phyloP scores from a whole-genome alignment of 2,797 vertebrate species.

The Heliangelus exortis region DNA sequence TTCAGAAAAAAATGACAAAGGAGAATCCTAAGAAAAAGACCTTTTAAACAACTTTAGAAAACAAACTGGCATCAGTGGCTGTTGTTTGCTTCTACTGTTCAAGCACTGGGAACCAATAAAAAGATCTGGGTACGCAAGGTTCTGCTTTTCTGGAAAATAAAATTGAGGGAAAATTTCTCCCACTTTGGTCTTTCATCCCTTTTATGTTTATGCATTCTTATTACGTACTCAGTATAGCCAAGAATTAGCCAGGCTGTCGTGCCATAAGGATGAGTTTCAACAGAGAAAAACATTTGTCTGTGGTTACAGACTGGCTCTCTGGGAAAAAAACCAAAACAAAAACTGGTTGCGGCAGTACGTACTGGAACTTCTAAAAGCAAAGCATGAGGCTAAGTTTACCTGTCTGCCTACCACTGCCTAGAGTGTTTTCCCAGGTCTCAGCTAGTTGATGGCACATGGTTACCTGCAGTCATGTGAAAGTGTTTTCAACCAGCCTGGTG shows the following conservation, averaged over 20 bases:
- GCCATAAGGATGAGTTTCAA: slow-evolving; percentile 67
- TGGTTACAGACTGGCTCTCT: slow-evolving; percentile 72
- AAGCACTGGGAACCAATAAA: neutral
- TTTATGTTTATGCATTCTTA: slow-evolving; percentile 55
- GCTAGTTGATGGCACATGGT: slow-evolving; percentile 22
- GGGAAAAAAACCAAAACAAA: slow-evolving; percentile 63
- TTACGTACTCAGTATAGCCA: slow-evolving; percentile 25
- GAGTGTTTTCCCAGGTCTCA: slow-evolving; percentile 66
- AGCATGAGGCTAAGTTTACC: slow-evolving; percentile 68
- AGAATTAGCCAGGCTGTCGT: slow-evolving; percentile 51
- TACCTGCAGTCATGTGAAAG: slow-evolving; percentile 53
- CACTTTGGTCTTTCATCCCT: slow-evolving; percentile 62
- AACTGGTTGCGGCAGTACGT: slow-evolving; percentile 67
- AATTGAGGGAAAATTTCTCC: slow-evolving; percentile 61
- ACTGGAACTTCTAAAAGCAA: slow-evolving; percentile 70
- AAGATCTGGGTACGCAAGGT: slow-evolving; percentile 3
- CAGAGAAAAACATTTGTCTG: slow-evolving; percentile 77
- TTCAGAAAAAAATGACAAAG: neutral
- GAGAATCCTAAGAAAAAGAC: neutral
- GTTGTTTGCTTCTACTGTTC: neutral
- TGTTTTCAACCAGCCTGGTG: slow-evolving; percentile 40
- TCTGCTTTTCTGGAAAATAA: slow-evolving; percentile 25
- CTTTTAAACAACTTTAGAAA: neutral
- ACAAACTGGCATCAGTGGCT: neutral
- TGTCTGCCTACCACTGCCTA: slow-evolving; percentile 67